phyloP scores from a whole-genome alignment of 2,113 vertebrate species.

The Pseudorectes ferrugineus region DNA sequence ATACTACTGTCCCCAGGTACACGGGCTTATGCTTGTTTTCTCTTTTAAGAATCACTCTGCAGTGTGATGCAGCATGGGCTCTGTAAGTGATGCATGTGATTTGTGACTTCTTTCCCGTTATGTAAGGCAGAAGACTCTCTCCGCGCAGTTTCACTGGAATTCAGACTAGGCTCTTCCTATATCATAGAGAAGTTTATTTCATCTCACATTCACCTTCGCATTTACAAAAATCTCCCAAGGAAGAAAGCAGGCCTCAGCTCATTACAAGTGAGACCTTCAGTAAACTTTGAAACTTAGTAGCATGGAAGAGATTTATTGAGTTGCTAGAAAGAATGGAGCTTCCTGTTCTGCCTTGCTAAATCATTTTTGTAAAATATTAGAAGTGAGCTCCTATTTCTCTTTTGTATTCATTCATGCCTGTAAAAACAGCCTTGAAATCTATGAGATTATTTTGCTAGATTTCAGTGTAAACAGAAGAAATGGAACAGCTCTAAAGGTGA shows the following conservation, averaged over 20 bases:
- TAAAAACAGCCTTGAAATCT: neutral
- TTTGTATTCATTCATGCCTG: neutral
- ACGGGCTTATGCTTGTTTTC: neutral
- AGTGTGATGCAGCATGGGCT: neutral
- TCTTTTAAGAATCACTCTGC: neutral
- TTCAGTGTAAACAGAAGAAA: conserved; percentile 1
- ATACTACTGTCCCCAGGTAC: neutral
- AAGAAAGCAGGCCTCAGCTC: neutral
- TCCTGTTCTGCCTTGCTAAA: neutral
- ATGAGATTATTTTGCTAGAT: neutral
- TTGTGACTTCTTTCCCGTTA: neutral
- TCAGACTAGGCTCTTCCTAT: neutral
- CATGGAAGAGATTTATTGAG: neutral
- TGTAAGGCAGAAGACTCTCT: neutral
- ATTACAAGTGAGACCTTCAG: neutral
- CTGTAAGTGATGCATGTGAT: neutral
- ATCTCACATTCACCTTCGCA: neutral
- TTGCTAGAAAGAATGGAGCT: neutral
- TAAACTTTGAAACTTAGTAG: neutral
- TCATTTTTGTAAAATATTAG: neutral
- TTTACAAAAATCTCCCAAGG: neutral
- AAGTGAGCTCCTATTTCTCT: neutral
- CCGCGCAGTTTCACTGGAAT: neutral
- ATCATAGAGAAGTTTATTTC: neutral
- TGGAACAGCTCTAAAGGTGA: neutral